phyloP scores from a whole-genome alignment of 2,113 vertebrate species.

The Equus przewalskii region DNA sequence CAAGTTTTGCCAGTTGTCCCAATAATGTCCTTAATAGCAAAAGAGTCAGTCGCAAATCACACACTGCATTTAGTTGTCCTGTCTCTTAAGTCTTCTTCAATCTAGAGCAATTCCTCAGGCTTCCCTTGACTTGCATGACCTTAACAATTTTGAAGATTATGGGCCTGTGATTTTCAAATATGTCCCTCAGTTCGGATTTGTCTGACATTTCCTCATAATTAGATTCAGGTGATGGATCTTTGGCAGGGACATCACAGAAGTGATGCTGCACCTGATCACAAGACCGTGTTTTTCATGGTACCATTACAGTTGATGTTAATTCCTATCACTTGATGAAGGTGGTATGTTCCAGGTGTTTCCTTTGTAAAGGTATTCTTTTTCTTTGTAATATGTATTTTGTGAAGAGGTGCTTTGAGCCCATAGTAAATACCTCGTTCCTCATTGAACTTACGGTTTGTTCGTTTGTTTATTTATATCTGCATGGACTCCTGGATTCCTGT shows the following conservation, averaged over 20 bases:
- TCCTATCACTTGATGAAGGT: background rate
- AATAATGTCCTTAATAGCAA: background rate
- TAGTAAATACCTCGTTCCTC: background rate
- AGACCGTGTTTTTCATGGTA: background rate
- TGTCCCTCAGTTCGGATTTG: background rate
- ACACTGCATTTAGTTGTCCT: background rate
- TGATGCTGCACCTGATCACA: fast-evolving
- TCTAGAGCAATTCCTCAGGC: background rate
- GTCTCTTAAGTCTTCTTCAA: background rate
- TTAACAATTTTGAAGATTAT: background rate
- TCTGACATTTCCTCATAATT: background rate
- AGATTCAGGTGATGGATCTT: background rate
- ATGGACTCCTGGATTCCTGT: background rate
- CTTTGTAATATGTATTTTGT: background rate
- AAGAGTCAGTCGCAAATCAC: background rate
- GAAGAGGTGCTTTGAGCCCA: background rate
- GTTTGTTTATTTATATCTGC: background rate
- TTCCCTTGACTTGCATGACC: background rate
- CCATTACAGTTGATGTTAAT: background rate
- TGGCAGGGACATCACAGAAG: background rate
- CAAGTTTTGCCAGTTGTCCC: background rate
- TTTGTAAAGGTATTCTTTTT: background rate
- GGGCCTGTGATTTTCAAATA: conserved; percentile 20
- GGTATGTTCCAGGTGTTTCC: background rate
- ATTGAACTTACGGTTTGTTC: background rate